phyloP scores from a whole-genome alignment of 2,113 vertebrate species.

The Eurystomus gularis region DNA sequence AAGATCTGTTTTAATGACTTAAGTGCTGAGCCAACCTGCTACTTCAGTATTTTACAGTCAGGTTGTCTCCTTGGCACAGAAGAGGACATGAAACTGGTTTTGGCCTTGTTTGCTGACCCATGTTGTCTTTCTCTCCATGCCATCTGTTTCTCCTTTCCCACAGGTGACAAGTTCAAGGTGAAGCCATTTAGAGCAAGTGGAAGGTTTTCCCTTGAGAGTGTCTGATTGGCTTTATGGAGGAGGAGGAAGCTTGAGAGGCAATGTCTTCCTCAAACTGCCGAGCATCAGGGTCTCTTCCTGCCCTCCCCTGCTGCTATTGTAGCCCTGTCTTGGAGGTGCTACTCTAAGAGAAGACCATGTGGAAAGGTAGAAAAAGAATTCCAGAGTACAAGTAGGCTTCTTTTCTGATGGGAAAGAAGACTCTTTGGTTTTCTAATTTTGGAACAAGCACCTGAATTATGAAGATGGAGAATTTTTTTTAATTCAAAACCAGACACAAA shows the following conservation, averaged over 20 bases:
- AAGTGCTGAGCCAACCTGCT: not conserved
- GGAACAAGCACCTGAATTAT: not conserved
- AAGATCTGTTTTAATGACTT: not conserved
- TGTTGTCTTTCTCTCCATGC: fast-evolving
- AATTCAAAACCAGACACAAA: not conserved
- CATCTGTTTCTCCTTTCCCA: not conserved
- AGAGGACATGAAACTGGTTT: not conserved
- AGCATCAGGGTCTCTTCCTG: not conserved
- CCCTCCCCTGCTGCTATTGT: fast-evolving
- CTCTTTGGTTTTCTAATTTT: not conserved
- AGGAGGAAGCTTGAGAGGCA: not conserved
- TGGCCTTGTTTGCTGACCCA: not conserved
- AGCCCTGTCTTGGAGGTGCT: not conserved
- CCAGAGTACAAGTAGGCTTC: not conserved
- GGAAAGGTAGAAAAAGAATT: not conserved
- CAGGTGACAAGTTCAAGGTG: not conserved
- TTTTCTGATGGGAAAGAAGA: not conserved
- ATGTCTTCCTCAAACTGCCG: not conserved
- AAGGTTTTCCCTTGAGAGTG: not conserved
- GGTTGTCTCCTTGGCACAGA: not conserved
- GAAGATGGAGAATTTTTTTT: not conserved
- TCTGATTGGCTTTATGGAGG: not conserved
- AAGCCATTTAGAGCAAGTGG: not conserved
- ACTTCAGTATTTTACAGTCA: not conserved
- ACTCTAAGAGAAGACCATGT: not conserved